Evolutionary conservation across 2,888 invertebrate species (phyloP).

Genomic region (Altica lythri): DNA sequence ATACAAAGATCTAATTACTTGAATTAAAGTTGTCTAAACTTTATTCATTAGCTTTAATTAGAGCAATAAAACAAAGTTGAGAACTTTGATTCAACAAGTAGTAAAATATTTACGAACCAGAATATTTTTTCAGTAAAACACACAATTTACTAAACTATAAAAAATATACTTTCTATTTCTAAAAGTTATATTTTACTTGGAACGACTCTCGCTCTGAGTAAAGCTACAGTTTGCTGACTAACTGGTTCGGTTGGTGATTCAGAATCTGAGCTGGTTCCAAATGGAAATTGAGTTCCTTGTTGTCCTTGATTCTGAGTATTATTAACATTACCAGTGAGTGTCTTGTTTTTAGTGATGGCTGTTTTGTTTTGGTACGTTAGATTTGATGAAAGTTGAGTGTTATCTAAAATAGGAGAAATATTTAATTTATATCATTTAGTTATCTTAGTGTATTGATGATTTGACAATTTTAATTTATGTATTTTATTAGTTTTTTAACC

Average conservation of each 20-base stretch:
- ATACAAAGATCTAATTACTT: too few relatives aligned
- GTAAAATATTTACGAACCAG: too few relatives aligned
- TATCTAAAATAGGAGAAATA: constrained; percentile 28
- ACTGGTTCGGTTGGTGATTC: constrained; percentile 62
- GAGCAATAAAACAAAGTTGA: too few relatives aligned
- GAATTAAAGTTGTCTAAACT: too few relatives aligned
- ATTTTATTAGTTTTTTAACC: too few relatives aligned
- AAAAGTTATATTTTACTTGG: constrained; percentile 49
- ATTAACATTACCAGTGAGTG: constrained; percentile 12
- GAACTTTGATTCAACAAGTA: too few relatives aligned
- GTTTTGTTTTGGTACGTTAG: constrained; percentile 20
- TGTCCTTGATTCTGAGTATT: constrained; percentile 16
- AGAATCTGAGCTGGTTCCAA: constrained; percentile 59
- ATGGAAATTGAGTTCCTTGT: constrained; percentile 42
- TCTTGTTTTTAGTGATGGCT: constrained; percentile 12
- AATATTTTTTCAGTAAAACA: too few relatives aligned
- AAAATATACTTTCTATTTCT: constrained; percentile 9
- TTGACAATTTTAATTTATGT: too few relatives aligned
- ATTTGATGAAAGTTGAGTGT: constrained; percentile 29
- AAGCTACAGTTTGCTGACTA: constrained; percentile 56
- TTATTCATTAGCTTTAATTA: too few relatives aligned
- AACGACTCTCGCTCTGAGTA: constrained; percentile 56
- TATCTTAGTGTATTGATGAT: too few relatives aligned
- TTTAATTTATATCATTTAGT: too few relatives aligned
- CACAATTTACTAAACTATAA: too few relatives aligned